Conservation (phyloP, 2,888 invertebrate species). For the Tholera decimalis region DNA sequence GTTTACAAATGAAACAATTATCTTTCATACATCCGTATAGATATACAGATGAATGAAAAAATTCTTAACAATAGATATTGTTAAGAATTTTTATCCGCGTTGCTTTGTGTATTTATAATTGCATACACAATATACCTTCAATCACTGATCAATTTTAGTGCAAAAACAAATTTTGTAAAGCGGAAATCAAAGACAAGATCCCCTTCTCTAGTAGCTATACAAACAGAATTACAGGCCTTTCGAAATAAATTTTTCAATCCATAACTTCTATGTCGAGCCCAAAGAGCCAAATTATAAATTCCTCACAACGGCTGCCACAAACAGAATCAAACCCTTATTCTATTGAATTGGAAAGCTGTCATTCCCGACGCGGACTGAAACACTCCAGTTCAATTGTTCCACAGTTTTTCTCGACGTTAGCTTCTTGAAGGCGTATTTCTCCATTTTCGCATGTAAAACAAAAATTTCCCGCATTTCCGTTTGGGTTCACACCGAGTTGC, state of each 20-base stretch:
- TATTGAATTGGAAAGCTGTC: slow-evolving; percentile 83
- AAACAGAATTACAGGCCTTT: not conserved
- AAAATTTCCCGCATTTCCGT: slow-evolving; percentile 87
- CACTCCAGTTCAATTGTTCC: slow-evolving; percentile 74
- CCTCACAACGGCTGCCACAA: slow-evolving; percentile 57
- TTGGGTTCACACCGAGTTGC: slow-evolving; percentile 81
- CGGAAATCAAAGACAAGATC: no score
- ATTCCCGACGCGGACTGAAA: slow-evolving; percentile 71
- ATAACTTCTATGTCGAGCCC: slow-evolving; percentile 33
- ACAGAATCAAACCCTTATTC: slow-evolving; percentile 72
- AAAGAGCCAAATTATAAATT: slow-evolving; percentile 59
- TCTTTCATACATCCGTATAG: no score
- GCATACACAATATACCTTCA: no score
- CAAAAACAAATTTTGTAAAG: no score
- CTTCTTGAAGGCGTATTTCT: slow-evolving; percentile 78
- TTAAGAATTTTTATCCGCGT: no score
- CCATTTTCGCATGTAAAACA: slow-evolving; percentile 90
- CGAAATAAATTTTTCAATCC: slow-evolving; percentile 23
- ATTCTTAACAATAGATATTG: no score
- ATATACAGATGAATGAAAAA: no score
- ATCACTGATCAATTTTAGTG: no score
- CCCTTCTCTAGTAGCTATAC: not conserved
- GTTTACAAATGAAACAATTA: no score
- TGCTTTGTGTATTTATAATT: no score
- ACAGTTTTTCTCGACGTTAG: slow-evolving; percentile 70